A percentile compares a stretch with the other conserved stretches of the same genome.
Evolutionary conservation across 1,140 invertebrate species (phyloP).

Genomic region (Periplaneta americana): DNA sequence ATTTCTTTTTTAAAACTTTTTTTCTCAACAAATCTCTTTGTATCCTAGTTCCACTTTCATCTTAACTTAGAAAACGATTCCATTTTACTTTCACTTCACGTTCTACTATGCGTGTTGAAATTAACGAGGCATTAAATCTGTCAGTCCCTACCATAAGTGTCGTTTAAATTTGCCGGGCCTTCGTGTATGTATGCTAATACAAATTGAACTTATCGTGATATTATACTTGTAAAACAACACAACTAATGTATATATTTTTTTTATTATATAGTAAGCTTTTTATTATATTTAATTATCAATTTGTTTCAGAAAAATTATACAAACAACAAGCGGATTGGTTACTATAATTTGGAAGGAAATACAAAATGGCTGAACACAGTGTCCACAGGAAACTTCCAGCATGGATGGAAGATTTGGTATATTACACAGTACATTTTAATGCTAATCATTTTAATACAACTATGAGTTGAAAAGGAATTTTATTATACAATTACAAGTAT

Average conservation of each 20-base stretch:
- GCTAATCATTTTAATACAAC: too few relatives aligned
- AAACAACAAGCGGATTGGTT: too few relatives aligned
- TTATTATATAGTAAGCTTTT: not conserved
- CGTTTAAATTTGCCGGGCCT: not conserved
- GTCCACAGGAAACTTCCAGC: not conserved
- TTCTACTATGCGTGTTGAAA: not conserved
- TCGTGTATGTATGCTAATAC: too few relatives aligned
- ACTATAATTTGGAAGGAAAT: too few relatives aligned
- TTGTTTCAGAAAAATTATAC: too few relatives aligned
- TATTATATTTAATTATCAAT: not conserved
- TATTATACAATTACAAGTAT: too few relatives aligned
- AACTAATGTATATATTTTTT: too few relatives aligned
- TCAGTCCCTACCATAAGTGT: constrained; percentile 4
- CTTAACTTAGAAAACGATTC: not conserved
- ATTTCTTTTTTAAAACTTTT: not conserved
- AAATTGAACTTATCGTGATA: too few relatives aligned
- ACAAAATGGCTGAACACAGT: not conserved
- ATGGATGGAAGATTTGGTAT: too few relatives aligned
- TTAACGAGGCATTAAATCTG: not conserved
- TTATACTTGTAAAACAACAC: too few relatives aligned
- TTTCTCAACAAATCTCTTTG: not conserved
- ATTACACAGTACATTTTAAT: too few relatives aligned
- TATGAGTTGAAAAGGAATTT: too few relatives aligned
- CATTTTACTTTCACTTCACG: not conserved
- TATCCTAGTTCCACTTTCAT: not conserved